phyloP scores from a whole-genome alignment of 2,113 vertebrate genomes.

The Anoura caudifer region DNA sequence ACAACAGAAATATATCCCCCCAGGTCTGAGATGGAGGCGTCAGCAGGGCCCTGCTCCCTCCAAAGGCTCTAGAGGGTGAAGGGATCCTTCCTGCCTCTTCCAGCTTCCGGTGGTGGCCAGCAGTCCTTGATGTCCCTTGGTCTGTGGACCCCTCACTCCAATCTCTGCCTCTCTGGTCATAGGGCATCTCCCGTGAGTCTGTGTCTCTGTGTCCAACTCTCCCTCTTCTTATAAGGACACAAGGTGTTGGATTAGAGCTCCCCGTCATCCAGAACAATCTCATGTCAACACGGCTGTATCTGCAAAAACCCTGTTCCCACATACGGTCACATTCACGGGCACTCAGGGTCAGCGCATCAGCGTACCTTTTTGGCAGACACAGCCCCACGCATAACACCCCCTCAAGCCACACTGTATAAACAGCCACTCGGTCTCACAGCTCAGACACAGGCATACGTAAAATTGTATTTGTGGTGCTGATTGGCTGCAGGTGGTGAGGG shows the following conservation, averaged over 20 bases:
- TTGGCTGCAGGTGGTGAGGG: accelerated
- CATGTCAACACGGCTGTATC: neutral
- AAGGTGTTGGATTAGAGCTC: neutral
- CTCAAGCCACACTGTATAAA: neutral
- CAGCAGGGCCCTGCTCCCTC: accelerated
- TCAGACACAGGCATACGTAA: neutral
- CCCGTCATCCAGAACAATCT: neutral
- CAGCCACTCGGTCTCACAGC: neutral
- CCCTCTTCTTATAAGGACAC: neutral
- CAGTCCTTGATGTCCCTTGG: accelerated
- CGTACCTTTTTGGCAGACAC: neutral
- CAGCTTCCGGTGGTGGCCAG: neutral
- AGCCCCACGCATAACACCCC: accelerated
- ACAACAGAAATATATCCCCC: neutral
- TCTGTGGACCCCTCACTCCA: accelerated
- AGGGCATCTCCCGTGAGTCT: accelerated
- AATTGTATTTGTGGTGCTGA: neutral
- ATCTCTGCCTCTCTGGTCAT: neutral
- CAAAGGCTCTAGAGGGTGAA: neutral
- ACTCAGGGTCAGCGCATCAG: too few relatives aligned
- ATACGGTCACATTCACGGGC: neutral
- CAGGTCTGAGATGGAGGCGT: too few relatives aligned
- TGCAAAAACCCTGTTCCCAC: neutral
- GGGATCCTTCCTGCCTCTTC: neutral
- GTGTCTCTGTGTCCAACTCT: neutral